phyloP scores from a whole-genome alignment of 2,113 vertebrate genomes.

The Ptilorrhoa leucosticta region DNA sequence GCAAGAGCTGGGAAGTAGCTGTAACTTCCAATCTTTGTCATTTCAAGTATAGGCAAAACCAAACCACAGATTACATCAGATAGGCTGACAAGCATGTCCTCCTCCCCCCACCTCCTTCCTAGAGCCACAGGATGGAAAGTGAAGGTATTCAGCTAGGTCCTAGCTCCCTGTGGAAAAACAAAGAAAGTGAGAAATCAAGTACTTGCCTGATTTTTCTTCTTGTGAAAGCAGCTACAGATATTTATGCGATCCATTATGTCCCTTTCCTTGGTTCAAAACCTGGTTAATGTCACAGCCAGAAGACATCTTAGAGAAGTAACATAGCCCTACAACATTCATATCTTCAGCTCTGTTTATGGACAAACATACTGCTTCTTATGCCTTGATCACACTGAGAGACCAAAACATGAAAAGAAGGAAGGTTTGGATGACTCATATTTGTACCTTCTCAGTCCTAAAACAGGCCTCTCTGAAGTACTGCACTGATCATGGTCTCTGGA shows the following conservation, averaged over 20 bases:
- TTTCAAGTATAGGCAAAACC: background rate
- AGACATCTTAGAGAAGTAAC: background rate
- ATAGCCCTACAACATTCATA: background rate
- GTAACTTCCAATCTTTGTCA: background rate
- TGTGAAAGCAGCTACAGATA: background rate
- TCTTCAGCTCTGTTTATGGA: background rate
- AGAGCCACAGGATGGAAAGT: background rate
- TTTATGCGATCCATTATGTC: background rate
- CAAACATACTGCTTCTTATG: background rate
- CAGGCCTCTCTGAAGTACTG: background rate
- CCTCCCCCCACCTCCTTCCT: background rate
- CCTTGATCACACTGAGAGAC: background rate
- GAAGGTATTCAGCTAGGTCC: background rate
- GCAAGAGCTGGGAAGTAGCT: background rate
- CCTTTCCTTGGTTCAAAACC: background rate
- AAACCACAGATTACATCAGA: background rate
- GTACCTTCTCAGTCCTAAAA: background rate
- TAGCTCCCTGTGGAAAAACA: background rate
- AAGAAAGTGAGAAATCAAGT: background rate
- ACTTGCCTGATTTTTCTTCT: background rate
- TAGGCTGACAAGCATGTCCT: background rate
- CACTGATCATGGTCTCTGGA: background rate
- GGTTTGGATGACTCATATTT: background rate
- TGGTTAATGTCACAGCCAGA: background rate
- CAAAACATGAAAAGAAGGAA: background rate